These are phyloP conservation scores for Cylindroiulus punctatus DNA, from an alignment of 2,888 invertebrate species.

Conservation along the genomic window DNA sequence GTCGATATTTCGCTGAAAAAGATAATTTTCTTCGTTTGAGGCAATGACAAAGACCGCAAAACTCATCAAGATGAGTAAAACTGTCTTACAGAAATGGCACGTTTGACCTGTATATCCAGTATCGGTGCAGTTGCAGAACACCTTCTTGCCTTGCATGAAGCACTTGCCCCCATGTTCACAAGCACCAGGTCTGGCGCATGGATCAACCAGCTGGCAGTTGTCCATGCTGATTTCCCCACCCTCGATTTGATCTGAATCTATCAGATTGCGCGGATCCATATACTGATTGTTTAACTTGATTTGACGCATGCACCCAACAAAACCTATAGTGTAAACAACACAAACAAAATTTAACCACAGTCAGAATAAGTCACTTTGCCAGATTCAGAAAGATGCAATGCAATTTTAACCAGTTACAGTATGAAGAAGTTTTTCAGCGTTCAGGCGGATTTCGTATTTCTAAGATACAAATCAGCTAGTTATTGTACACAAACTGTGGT, in stretches of 20 bases:
- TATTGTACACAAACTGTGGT: too few species aligned
- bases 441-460: too few species aligned
- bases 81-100: conserved; percentile 82
- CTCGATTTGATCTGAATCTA: conserved; percentile 68
- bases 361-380: too few species aligned
- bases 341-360: neutral
- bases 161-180: conserved; percentile 94
- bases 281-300: conserved; percentile 63
- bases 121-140: conserved; percentile 88
- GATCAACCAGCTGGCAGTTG: conserved; percentile 89
- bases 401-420: neutral
- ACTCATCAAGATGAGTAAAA: neutral
- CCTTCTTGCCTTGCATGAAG: conserved; percentile 85
- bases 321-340: conserved; percentile 65
- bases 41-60: neutral
- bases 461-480: too few species aligned
- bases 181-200: conserved; percentile 87
- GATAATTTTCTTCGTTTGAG: conserved; percentile 3
- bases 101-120: conserved; percentile 93
- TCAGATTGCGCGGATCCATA: conserved; percentile 64
- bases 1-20: conserved; percentile 79
- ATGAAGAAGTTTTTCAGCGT: neutral
- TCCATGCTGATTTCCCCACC: conserved; percentile 86
- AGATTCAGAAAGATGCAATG: neutral
- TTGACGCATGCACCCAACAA: conserved; percentile 66